A percentile compares a stretch with the other conserved stretches of the same genome.
Evolutionary conservation across 2,797 vertebrate genomes (phyloP).

Genomic region (Crocodylus rhombifer): DNA sequence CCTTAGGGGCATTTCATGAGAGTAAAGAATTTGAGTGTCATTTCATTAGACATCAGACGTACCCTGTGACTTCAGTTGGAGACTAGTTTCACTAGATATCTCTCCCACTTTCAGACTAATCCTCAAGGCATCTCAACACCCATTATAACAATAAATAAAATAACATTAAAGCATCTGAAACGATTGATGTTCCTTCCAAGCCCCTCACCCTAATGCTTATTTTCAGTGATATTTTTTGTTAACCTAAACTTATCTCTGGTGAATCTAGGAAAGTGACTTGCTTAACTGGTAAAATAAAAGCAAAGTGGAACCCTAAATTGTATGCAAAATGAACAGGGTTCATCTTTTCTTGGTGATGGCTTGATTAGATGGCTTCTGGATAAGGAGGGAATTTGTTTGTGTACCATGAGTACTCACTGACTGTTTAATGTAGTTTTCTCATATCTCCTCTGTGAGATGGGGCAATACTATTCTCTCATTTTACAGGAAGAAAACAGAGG

Average conservation of each 20-base stretch:
- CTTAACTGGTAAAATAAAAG: constrained; percentile 2
- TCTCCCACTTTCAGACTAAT: constrained; percentile 2
- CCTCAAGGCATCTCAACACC: constrained; percentile 3
- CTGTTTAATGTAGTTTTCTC: not conserved
- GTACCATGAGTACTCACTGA: too few relatives aligned
- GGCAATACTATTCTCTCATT: accelerated
- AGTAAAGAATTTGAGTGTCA: constrained; percentile 12
- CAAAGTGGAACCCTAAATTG: not conserved
- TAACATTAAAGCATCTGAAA: constrained; percentile 62
- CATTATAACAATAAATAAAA: constrained; percentile 44
- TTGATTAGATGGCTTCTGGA: not conserved
- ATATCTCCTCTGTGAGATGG: not conserved
- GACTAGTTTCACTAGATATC: constrained; percentile 45
- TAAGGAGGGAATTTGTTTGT: not conserved
- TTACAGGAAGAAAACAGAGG: not conserved
- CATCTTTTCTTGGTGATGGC: not conserved
- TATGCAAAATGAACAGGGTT: constrained; percentile 25
- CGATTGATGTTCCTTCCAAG: constrained; percentile 19
- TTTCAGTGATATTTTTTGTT: constrained; percentile 47
- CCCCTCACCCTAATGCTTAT: constrained; percentile 52
- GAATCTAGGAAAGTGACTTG: constrained; percentile 39
- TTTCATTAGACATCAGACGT: constrained; percentile 2
- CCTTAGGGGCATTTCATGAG: constrained; percentile 21
- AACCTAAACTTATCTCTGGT: constrained; percentile 18
- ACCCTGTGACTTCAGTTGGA: not conserved